These are phyloP conservation scores for Triops cancriformis DNA, from an alignment of 1,140 invertebrate genomes.

Conservation along the genomic window DNA sequence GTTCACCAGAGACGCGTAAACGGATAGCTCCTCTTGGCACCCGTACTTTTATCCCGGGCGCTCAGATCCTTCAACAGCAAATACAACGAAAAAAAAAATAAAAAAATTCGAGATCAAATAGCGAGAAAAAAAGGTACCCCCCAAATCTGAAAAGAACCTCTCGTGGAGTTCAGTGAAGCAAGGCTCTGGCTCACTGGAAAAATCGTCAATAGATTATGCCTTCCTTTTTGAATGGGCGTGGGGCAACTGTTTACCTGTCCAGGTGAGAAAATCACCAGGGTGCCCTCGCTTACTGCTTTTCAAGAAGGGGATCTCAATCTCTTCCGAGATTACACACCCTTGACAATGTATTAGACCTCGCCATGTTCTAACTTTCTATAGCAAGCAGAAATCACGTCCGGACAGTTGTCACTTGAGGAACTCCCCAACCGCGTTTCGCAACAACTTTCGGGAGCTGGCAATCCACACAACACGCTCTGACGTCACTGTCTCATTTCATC, in stretches of 20 bases:
- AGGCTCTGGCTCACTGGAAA: neutral
- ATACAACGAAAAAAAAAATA: neutral
- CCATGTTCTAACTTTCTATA: neutral
- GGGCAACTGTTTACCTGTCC: neutral
- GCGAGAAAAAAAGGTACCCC: neutral
- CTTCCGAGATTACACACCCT: neutral
- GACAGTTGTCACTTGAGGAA: neutral
- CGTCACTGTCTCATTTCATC: neutral
- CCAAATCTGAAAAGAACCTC: neutral
- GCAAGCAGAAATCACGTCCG: neutral
- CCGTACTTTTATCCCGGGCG: neutral
- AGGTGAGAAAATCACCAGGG: constrained; percentile 10
- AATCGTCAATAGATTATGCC: neutral
- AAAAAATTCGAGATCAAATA: neutral
- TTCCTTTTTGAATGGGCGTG: neutral
- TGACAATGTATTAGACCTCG: neutral
- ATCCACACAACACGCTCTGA: neutral
- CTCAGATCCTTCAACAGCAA: neutral
- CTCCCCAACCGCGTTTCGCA: neutral
- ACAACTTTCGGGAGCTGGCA: neutral
- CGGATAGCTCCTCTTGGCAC: neutral
- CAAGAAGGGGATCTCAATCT: neutral
- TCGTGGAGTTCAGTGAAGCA: neutral
- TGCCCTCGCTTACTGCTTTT: neutral
- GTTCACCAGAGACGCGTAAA: neutral